phyloP scores from a whole-genome alignment of 2,797 vertebrate genomes.

The Siniperca scherzeri region DNA sequence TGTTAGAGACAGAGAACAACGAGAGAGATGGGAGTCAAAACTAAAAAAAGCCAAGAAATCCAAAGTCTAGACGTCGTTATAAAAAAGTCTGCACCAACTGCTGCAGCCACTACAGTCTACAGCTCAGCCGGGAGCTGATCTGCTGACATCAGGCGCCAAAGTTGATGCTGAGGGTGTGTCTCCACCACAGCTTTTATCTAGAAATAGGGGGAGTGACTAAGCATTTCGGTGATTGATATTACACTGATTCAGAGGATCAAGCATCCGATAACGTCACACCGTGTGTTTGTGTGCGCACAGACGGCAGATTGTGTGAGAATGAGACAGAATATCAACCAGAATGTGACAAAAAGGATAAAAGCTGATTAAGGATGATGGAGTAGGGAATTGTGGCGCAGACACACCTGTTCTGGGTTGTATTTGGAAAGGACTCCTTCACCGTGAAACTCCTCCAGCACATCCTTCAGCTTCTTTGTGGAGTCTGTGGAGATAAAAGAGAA shows the following conservation, averaged over 20 bases:
- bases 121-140: constrained; percentile 17
- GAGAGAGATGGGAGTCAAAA: neutral
- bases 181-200: constrained; percentile 25
- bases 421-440: constrained; percentile 90
- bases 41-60: neutral
- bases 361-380: neutral
- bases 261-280: neutral
- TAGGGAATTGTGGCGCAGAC: constrained; percentile 13
- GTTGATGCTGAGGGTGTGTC: constrained; percentile 33
- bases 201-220: constrained; percentile 51
- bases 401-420: constrained; percentile 93
- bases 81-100: constrained; percentile 21
- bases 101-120: neutral
- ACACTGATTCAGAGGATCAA: constrained; percentile 41
- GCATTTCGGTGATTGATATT: constrained; percentile 11
- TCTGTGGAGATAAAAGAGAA: constrained; percentile 79
- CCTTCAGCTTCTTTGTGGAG: constrained; percentile 95
- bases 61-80: neutral
- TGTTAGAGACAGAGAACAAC: neutral
- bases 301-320: neutral
- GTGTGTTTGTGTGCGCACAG: constrained; percentile 10
- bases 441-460: constrained; percentile 93
- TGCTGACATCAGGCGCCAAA: constrained; percentile 43
- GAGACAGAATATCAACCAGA: constrained; percentile 11
- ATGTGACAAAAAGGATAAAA: neutral